phyloP scores from a whole-genome alignment of 2,113 vertebrate genomes.

The Porphyrio hochstetteri region DNA sequence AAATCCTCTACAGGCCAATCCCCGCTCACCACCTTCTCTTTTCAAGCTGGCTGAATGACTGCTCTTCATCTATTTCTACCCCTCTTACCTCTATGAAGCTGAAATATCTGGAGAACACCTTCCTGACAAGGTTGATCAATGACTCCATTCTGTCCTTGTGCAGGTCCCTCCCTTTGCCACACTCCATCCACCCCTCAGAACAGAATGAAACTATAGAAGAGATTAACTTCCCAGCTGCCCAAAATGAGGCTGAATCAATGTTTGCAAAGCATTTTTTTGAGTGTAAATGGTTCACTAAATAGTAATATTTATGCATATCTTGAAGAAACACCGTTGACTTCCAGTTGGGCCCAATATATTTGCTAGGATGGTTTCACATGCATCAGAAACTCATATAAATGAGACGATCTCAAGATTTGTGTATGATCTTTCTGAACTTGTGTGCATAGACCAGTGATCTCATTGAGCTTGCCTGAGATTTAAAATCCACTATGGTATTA shows the following conservation, averaged over 20 bases:
- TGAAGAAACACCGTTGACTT: slow-evolving; percentile 23
- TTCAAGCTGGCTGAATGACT: slow-evolving; percentile 27
- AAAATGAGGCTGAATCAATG: slow-evolving; percentile 40
- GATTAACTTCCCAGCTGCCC: slow-evolving; percentile 66
- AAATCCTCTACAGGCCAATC: slow-evolving; percentile 6
- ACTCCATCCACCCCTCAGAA: slow-evolving; percentile 70
- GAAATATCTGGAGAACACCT: slow-evolving; percentile 66
- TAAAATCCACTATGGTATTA: neutral
- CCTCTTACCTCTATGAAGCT: slow-evolving; percentile 70
- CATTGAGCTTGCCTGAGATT: neutral
- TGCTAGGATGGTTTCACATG: neutral
- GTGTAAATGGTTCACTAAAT: slow-evolving; percentile 17
- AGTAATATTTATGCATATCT: slow-evolving; percentile 16
- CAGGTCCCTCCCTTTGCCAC: slow-evolving; percentile 67
- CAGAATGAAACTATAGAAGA: slow-evolving; percentile 69
- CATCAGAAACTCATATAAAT: slow-evolving; percentile 11
- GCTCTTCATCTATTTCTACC: slow-evolving; percentile 57
- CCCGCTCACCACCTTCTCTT: slow-evolving; percentile 23
- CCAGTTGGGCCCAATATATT: neutral
- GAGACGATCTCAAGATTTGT: neutral
- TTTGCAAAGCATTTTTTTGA: slow-evolving; percentile 53
- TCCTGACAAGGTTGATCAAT: slow-evolving; percentile 69
- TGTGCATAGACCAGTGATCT: neutral
- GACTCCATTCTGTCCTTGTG: slow-evolving; percentile 67
- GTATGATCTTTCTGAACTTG: neutral